phyloP scores from a whole-genome alignment of 2,888 invertebrate genomes.

The Eupithecia exiguata region DNA sequence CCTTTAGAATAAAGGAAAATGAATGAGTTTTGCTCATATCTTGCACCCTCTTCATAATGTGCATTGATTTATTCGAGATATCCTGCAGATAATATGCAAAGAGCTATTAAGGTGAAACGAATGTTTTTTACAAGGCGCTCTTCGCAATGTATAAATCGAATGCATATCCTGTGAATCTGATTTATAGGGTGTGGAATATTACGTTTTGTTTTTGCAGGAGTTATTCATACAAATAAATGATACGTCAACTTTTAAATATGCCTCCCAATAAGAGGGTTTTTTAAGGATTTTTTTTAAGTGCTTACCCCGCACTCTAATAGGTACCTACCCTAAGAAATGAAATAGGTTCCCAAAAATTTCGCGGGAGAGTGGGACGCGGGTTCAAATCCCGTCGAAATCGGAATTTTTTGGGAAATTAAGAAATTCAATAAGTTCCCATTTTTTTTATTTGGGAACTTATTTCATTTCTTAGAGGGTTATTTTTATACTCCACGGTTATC shows the following conservation, averaged over 20 bases:
- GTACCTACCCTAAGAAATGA: no score
- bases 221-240: background rate
- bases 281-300: no score
- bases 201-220: background rate
- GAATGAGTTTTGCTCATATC: conserved; percentile 11
- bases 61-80: conserved; percentile 5
- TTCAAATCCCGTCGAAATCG: no score
- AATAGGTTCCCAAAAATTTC: no score
- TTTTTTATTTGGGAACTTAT: no score
- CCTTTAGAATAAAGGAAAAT: conserved; percentile 4
- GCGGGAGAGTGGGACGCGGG: no score
- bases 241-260: background rate
- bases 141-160: background rate
- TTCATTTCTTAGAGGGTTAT: no score
- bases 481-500: no score
- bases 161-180: conserved; percentile 10
- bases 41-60: background rate
- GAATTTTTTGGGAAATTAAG: no score
- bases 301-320: no score
- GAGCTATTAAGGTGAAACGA: conserved; percentile 10
- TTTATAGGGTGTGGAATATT: conserved; percentile 5
- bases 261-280: background rate
- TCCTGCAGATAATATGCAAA: conserved; percentile 13
- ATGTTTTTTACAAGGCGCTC: conserved; percentile 3
- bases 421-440: no score